Evolutionary conservation across 2,113 vertebrate species (phyloP), one percentile per base, ranked within the genome.

Genomic region (Sialia sialis): DNA sequence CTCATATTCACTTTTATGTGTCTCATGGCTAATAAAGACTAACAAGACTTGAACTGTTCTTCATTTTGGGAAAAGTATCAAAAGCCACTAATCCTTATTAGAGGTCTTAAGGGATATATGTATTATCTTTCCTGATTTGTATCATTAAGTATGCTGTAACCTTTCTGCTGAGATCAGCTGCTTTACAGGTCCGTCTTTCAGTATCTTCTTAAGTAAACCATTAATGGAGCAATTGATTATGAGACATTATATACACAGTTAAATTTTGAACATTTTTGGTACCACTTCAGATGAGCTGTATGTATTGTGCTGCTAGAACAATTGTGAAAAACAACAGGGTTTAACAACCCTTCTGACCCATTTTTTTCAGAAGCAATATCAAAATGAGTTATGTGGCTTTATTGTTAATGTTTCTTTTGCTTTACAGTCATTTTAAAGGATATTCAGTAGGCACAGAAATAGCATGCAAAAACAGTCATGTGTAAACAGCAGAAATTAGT

Each of bases 41-140:
- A 82, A 34, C 9, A 75, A 63, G 76, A 60, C 32, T 48, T 92
- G 68, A 87, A 74, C 72, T 86, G 36, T 68, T 39, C 59, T 88
- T 86, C 3, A 0, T 89, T 83, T 74, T 49, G 64, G 72, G 59
- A 77, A 59, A 92, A 74, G 34, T 70, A 86, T 81, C 76, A 81
- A 89, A 92, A 80, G 34, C 43, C 77, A 11, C 52, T 95, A 94
- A 96, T 97, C 68, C 59, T 95, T 90, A 73, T 27, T 73, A 85
- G 86, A 68, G 26, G 16, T 93, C 67, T 94, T 94, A 88, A 90
- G 44, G 51, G 82, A 92, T 91, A 80, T 86, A 90, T 56, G 13
- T 72, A 41, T 93, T 73, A 76, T 16, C 19, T 59, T 25, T 91
- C 22, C 51, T 75, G 63, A 67, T 78, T 93, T 87, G 36, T 89